Percentiles rank a stretch among this genome's conserved stretches.
These are phyloP conservation scores for Sebastes aleutianus DNA, from an alignment of 2,797 vertebrate species.

Conservation along the genomic window DNA sequence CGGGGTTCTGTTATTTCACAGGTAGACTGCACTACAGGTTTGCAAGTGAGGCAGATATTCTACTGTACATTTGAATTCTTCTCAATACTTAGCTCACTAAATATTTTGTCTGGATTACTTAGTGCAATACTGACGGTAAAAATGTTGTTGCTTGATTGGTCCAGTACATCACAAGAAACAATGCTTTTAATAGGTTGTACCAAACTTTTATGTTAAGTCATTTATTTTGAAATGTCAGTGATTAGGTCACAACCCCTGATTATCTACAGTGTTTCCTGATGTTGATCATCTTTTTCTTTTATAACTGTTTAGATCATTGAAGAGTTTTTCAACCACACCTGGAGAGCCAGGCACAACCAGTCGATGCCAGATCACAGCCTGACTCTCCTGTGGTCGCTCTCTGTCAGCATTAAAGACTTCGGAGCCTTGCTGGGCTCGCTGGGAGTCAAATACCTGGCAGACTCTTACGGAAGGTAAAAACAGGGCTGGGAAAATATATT, in stretches of 20 bases:
- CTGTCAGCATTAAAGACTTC: constrained; percentile 86
- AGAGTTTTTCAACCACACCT: constrained; percentile 84
- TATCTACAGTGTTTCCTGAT: background rate
- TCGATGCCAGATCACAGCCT: constrained; percentile 80
- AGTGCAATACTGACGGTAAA: background rate
- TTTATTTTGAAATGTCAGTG: background rate
- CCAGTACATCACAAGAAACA: background rate
- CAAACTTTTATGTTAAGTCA: background rate
- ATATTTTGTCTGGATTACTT: background rate
- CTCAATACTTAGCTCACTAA: background rate
- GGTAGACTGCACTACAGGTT: background rate
- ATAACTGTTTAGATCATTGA: constrained; percentile 75
- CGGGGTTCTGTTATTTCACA: constrained; percentile 29
- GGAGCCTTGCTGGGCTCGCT: constrained; percentile 81
- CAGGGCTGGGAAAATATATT: background rate
- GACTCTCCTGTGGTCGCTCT: constrained; percentile 83
- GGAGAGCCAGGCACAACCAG: constrained; percentile 79
- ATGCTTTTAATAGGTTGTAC: background rate
- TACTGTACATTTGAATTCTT: background rate
- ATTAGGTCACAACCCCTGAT: background rate
- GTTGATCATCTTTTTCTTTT: background rate
- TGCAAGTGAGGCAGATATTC: background rate
- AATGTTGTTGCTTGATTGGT: background rate
- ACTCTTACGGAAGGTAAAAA: constrained; percentile 79
- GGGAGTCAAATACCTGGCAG: constrained; percentile 81